Evolutionary conservation across 2,888 invertebrate species (phyloP).

Genomic region (Eupithecia subumbrata): DNA sequence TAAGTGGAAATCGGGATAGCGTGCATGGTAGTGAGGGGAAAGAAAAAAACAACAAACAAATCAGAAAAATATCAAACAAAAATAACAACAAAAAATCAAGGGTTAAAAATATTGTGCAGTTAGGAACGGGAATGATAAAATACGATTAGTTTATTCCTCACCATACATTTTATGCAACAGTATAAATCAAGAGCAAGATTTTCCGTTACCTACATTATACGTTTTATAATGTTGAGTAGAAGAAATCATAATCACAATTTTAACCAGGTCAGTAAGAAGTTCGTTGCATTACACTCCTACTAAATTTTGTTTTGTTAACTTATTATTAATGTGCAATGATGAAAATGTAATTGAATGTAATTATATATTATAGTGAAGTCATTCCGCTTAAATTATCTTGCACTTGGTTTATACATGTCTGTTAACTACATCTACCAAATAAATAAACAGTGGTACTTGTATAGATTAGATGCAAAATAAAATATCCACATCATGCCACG

Average conservation of each 20-base stretch:
- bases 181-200: conserved; percentile 74
- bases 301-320: not conserved
- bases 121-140: conserved; percentile 78
- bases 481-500: conserved; percentile 65
- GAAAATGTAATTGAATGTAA: conserved; percentile 25
- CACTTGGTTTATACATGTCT: conserved; percentile 69
- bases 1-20: conserved; percentile 71
- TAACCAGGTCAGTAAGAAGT: not conserved
- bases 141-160: conserved; percentile 79
- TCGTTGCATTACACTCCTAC: not conserved
- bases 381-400: conserved; percentile 55
- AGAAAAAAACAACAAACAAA: conserved; percentile 83
- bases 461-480: conserved; percentile 67
- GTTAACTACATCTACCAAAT: conserved; percentile 56
- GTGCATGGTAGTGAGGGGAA: conserved; percentile 79
- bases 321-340: conserved; percentile 31
- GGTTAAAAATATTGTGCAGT: conserved; percentile 73
- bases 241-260: not conserved
- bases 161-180: conserved; percentile 69
- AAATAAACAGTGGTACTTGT: conserved; percentile 50
- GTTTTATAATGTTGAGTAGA: not conserved
- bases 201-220: not conserved
- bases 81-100: conserved; percentile 63
- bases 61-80: conserved; percentile 81
- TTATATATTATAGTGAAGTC: conserved; percentile 38